Conservation (phyloP, 2,113 vertebrate genomes). For the Nettapus auritus region DNA sequence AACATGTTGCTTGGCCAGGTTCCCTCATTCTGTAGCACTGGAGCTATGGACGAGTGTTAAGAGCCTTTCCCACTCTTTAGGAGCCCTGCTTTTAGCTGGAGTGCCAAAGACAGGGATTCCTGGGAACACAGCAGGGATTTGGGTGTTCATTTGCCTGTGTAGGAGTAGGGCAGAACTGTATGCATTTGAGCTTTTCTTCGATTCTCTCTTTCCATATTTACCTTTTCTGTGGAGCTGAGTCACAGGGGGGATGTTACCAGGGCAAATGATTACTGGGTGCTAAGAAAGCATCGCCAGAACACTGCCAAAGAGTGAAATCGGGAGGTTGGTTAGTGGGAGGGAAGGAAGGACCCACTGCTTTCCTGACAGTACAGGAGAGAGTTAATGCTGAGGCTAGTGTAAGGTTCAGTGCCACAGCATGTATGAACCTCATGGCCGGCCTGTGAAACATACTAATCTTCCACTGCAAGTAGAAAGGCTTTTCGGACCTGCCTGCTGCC, state of each 20-base stretch:
- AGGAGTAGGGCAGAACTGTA: not conserved
- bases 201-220: not conserved
- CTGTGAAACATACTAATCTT: not conserved
- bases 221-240: not conserved
- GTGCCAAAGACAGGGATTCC: not conserved
- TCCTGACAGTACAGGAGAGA: not conserved
- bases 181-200: not conserved
- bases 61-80: not conserved
- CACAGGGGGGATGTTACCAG: rapidly evolving
- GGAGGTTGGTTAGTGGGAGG: no score
- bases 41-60: not conserved
- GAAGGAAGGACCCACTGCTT: not conserved
- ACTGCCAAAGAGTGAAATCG: rapidly evolving
- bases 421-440: not conserved
- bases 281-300: no score
- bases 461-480: not conserved
- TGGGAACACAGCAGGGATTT: not conserved
- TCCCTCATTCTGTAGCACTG: not conserved
- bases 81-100: not conserved
- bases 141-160: not conserved
- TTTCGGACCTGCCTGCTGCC: not conserved
- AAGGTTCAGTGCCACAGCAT: not conserved
- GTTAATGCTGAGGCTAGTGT: not conserved
- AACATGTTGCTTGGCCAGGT: not conserved
- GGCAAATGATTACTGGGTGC: not conserved